phyloP scores from a whole-genome alignment of 2,888 invertebrate species.

The Anthophora plumipes region DNA sequence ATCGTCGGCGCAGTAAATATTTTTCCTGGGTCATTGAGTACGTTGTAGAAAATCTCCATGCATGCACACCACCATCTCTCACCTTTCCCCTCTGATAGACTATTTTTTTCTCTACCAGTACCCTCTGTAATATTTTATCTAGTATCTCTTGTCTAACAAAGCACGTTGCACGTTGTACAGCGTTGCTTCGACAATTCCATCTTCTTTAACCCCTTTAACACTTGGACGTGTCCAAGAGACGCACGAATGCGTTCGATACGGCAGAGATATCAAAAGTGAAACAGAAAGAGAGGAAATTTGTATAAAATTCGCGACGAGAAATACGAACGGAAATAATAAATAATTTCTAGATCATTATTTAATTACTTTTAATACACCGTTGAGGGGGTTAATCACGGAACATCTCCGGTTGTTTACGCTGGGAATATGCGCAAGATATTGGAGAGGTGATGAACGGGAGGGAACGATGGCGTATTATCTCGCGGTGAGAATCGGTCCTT shows the following conservation, averaged over 20 bases:
- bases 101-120: constrained; percentile 1
- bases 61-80: neutral
- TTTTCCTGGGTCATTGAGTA: constrained; percentile 37
- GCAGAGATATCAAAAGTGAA: too few relatives aligned
- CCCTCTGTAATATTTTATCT: neutral
- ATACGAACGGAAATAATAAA: too few relatives aligned
- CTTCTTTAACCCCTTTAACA: constrained; percentile 1
- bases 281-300: too few relatives aligned
- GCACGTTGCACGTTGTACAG: neutral
- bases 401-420: constrained; percentile 1
- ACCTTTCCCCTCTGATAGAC: neutral
- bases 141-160: neutral
- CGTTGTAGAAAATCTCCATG: constrained; percentile 24
- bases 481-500: constrained; percentile 32
- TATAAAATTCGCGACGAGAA: too few relatives aligned
- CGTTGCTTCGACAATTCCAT: neutral
- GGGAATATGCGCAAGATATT: constrained; percentile 6
- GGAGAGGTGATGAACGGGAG: constrained; percentile 4
- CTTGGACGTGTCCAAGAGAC: too few relatives aligned
- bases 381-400: too few relatives aligned
- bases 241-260: too few relatives aligned
- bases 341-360: too few relatives aligned
- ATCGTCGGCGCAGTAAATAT: constrained; percentile 56
- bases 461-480: constrained; percentile 31
- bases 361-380: too few relatives aligned